A percentile compares a stretch with the other conserved stretches of the same genome.
Evolutionary conservation across 2,888 invertebrate species (phyloP).

Genomic region (Scaptodrosophila latifasciaeformis): DNA sequence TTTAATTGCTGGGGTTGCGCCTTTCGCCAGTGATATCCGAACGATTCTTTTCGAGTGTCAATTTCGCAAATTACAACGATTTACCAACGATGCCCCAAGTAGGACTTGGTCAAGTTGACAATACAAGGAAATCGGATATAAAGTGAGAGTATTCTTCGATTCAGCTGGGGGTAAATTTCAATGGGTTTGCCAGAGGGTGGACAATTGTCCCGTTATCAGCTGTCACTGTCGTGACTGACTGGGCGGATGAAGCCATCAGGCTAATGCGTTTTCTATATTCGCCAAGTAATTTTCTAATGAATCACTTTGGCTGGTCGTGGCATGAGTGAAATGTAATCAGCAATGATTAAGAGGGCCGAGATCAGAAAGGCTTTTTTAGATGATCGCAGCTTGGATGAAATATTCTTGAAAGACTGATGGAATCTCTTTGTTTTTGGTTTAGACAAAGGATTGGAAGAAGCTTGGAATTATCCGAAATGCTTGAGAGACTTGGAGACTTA

Average conservation of each 20-base stretch:
- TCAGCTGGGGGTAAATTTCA: not conserved
- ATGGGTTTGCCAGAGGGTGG: not conserved
- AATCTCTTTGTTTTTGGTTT: too few species aligned
- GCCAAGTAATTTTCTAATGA: constrained; percentile 49
- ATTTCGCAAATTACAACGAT: constrained; percentile 67
- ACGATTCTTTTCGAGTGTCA: constrained; percentile 62
- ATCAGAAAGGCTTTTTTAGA: not conserved
- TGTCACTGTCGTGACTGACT: not conserved
- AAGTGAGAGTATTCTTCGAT: not conserved
- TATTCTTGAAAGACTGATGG: too few species aligned
- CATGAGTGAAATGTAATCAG: too few species aligned
- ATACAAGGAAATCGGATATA: not conserved
- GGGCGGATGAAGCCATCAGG: constrained; percentile 45
- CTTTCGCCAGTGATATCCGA: constrained; percentile 13
- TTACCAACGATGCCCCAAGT: constrained; percentile 45
- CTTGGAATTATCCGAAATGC: too few species aligned
- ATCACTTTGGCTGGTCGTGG: constrained; percentile 1
- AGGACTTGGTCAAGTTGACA: constrained; percentile 6
- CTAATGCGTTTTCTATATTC: constrained; percentile 58
- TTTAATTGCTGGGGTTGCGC: constrained; percentile 57
- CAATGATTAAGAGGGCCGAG: too few species aligned
- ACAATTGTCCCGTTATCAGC: not conserved
- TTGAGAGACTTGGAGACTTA: too few species aligned
- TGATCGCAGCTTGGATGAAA: constrained; percentile 12
- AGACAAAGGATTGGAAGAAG: too few species aligned